Percentiles rank a stretch among this genome's conserved stretches.
These are phyloP conservation scores for Python bivittatus DNA, from an alignment of 2,113 vertebrate genomes.

Conservation along the genomic window DNA sequence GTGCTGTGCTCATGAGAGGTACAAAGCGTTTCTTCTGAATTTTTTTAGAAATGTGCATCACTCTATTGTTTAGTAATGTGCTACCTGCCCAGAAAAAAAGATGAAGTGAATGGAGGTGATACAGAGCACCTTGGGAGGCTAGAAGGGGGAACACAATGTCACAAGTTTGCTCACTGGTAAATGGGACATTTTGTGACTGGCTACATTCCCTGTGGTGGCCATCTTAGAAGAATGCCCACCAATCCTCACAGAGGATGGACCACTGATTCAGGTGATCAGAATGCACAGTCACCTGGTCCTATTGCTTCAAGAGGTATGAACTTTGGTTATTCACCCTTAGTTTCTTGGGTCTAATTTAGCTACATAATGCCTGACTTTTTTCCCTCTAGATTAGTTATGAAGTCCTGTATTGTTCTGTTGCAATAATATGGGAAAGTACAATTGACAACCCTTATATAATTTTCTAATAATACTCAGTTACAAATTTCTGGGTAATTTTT, in stretches of 20 bases:
- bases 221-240: background rate
- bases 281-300: background rate
- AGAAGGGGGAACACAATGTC: background rate
- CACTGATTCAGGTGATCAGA: background rate
- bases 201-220: background rate
- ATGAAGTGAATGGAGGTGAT: background rate
- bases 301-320: background rate
- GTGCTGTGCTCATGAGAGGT: background rate
- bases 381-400: background rate
- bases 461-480: background rate
- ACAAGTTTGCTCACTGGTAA: background rate
- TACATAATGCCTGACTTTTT: background rate
- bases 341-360: background rate
- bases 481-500: background rate
- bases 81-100: background rate
- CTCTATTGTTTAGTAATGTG: background rate
- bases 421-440: fast-evolving
- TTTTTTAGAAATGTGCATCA: background rate
- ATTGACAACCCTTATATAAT: background rate
- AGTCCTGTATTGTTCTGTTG: background rate
- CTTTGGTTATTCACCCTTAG: background rate
- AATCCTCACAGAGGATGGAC: background rate
- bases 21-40: background rate
- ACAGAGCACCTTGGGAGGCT: background rate
- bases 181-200: background rate